Conservation (phyloP, 1,140 invertebrate species). For the Caenorhabditis brenneri region DNA sequence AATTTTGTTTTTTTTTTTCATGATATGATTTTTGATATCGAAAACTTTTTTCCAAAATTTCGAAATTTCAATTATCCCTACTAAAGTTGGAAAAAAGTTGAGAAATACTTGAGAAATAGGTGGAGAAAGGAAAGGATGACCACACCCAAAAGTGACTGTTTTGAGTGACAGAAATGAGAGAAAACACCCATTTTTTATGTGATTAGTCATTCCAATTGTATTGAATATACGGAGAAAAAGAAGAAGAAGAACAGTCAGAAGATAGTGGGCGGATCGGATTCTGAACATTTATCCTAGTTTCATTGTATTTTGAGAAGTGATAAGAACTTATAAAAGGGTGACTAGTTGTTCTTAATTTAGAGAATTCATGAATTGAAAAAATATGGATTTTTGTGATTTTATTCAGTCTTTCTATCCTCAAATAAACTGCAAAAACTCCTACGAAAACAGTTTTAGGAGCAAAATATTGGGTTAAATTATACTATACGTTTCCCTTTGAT, state of each 20-base stretch:
- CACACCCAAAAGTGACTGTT: neutral
- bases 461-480: too few species aligned
- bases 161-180: neutral
- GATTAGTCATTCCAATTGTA: neutral
- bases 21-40: neutral
- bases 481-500: too few species aligned
- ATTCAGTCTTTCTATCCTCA: neutral
- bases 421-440: too few species aligned
- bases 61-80: too few species aligned
- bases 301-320: neutral
- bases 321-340: neutral
- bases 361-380: too few species aligned
- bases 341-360: too few species aligned
- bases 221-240: neutral
- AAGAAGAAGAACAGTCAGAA: neutral
- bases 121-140: neutral
- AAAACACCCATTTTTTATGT: slow-evolving; percentile 14
- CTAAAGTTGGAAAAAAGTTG: neutral
- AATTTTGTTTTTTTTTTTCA: slow-evolving; percentile 22
- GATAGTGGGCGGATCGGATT: neutral
- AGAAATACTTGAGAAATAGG: slow-evolving; percentile 33
- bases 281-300: neutral
- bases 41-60: neutral
- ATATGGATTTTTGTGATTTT: neutral
- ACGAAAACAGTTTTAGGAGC: too few species aligned